Percentiles rank a stretch among this genome's conserved stretches.
Evolutionary conservation across 1,140 invertebrate species (phyloP).

Genomic region (Dysdera silvatica): DNA sequence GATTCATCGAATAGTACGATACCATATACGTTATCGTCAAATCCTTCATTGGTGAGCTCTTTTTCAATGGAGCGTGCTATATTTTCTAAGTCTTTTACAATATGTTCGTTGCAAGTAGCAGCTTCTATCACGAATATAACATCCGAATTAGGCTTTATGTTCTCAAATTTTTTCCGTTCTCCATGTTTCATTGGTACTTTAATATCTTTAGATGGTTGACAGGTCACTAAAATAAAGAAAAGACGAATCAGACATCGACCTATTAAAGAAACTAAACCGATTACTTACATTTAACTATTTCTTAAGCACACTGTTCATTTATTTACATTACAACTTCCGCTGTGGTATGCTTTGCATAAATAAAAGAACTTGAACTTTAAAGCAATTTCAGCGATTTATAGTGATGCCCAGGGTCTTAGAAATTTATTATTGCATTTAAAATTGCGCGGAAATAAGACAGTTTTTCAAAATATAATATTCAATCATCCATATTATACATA

Average conservation of each 20-base stretch:
- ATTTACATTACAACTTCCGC: not conserved
- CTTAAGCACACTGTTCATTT: no score
- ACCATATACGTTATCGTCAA: conserved; percentile 56
- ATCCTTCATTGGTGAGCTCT: conserved; percentile 38
- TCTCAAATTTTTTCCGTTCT: conserved; percentile 37
- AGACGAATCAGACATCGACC: conserved; percentile 1
- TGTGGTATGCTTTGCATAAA: no score
- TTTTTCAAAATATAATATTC: no score
- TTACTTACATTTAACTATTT: no score
- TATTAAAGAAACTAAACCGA: no score
- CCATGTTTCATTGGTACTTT: conserved; percentile 38
- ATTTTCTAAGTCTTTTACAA: conserved; percentile 12
- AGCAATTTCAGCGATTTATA: no score
- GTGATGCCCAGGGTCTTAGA: no score
- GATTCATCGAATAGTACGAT: conserved; percentile 69
- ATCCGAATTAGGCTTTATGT: conserved; percentile 55
- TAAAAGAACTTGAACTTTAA: no score
- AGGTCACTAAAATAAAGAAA: conserved; percentile 38
- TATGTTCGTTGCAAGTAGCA: conserved; percentile 61
- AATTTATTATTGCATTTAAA: no score
- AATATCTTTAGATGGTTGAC: conserved; percentile 37
- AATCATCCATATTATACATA: no score
- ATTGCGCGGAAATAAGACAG: no score
- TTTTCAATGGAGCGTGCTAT: conserved; percentile 37
- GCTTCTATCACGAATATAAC: conserved; percentile 82